Evolutionary conservation across 2,888 invertebrate species (phyloP).

Genomic region (Acronicta aceris): DNA sequence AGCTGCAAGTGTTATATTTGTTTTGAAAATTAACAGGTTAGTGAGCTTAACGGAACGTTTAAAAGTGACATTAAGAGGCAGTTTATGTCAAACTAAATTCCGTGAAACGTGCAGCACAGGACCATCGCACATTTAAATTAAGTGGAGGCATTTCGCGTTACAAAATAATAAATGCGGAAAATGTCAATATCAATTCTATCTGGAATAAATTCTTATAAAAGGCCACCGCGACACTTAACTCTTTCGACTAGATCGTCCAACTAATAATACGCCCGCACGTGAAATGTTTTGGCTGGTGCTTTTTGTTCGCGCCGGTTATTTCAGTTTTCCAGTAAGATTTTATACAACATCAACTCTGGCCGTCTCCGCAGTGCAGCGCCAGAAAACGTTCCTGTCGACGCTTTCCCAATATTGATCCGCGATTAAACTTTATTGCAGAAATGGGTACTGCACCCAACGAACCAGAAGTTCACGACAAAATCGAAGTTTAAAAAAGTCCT

Average conservation of each 20-base stretch:
- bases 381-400: constrained; percentile 55
- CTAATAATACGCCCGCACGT: constrained; percentile 88
- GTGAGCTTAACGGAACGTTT: constrained; percentile 62
- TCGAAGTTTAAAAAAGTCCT: constrained; percentile 56
- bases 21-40: constrained; percentile 53
- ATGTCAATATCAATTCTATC: constrained; percentile 72
- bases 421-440: constrained; percentile 57
- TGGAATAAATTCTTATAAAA: constrained; percentile 76
- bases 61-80: constrained; percentile 66
- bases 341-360: constrained; percentile 85
- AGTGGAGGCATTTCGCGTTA: constrained; percentile 57
- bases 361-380: constrained; percentile 80
- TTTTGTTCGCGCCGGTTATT: constrained; percentile 89
- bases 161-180: constrained; percentile 68
- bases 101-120: constrained; percentile 47
- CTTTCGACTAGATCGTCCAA: constrained; percentile 89
- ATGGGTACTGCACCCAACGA: constrained; percentile 64
- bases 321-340: constrained; percentile 89
- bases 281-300: constrained; percentile 89
- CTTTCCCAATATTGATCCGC: constrained; percentile 52
- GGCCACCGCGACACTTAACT: constrained; percentile 83
- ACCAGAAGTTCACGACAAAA: constrained; percentile 63
- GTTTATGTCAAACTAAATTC: constrained; percentile 73
- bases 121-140: constrained; percentile 51
- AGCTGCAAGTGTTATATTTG: constrained; percentile 48